Evolutionary conservation across 2,888 invertebrate species (phyloP), one percentile per base, ranked within the genome.

Genomic region (Phytoseiulus persimilis): DNA sequence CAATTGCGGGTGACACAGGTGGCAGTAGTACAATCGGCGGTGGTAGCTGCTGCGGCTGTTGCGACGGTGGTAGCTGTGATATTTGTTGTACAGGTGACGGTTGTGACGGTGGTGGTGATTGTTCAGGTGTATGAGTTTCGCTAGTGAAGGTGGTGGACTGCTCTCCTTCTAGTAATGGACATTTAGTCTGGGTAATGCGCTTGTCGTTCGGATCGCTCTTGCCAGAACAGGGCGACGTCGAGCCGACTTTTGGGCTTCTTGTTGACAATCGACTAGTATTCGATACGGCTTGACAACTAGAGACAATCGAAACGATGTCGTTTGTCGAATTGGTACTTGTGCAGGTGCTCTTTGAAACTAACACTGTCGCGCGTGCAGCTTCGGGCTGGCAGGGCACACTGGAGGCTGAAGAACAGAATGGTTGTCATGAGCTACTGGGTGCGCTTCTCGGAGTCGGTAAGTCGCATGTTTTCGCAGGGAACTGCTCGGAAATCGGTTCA

Each of bases 41-140:
- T 45, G 6, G 31, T 31, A 31, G 9, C 84, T 84, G 84, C 84
- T 84, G 84, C 84, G 14, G 87, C 87, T 87, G 83, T 32, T 45
- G 90, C 45, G 89, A 90, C 18, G 90, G 90, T 23, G 91, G 90
- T 89, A 91, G 90, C 45, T 83, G 84, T n/a, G 33, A 28, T 84
- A 65, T 14, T 14, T 31, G 83, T 90, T 2, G 9, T 9, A 9
- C 5, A 6, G 3, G 83, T 90, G 90, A 65, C 46, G 90, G 28
- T 90, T 46, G 83, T 90, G 90, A 45, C 89, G 46, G 33, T 90
- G 90, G 39, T 83, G 89, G 33, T 90, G 90, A 39, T 90, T 89
- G 83, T 90, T 65, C 65, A 65, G 65, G 65, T 65, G 31, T 32
- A 89, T 90, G 83, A 89, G 39, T 39, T 46, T 90, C 83, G 90